Evolutionary conservation across 1,140 invertebrate species (phyloP), one percentile per base, ranked within the genome.

Genomic region (Kradibia gibbosae): DNA sequence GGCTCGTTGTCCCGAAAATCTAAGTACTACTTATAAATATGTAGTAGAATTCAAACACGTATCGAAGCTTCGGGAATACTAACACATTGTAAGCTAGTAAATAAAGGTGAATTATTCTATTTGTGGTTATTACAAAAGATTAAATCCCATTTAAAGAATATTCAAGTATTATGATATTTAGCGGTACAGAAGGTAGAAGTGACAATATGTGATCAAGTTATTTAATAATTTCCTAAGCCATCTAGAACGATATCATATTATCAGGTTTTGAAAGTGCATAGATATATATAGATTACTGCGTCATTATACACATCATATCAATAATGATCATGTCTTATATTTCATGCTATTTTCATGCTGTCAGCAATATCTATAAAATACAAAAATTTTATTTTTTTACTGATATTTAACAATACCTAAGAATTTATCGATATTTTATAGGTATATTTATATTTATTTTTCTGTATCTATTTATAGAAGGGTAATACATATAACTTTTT

Each of bases 141-240:
- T 70, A 39, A 78, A 78, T 22, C 65, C 17, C 17, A 65, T 42
- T 17, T 28, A 77, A 45, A 65, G 48, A 73, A 73, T 20, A 20
- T 45, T 28, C 39, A 25, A 3, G 22, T 7, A 3, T 17, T 53
- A 53, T 53, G 3, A 15, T 53, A 53, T 53, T 15, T 10, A 17
- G 50, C 22, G 22, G 20, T 20, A 53, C 22, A 15, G 50, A 15
- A 20, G 3, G 22, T 53, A 53, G 20, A 17, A 17, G 20, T 53
- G 11, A 17, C 22, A 10, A 17, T 53, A 17, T 17, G 22, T 17
- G 15, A 53, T 15, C 3, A 53, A 53, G 10, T 20, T 42, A 36
- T 71, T 71, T 50, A 25, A 28, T 72, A 72, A 72, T n/a, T 72
- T 72, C 17, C 34, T 48, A 72, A 72, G 17, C 39, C n/a, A 48